phyloP scores from a whole-genome alignment of 2,113 vertebrate genomes.

The Prunella fulvescens region DNA sequence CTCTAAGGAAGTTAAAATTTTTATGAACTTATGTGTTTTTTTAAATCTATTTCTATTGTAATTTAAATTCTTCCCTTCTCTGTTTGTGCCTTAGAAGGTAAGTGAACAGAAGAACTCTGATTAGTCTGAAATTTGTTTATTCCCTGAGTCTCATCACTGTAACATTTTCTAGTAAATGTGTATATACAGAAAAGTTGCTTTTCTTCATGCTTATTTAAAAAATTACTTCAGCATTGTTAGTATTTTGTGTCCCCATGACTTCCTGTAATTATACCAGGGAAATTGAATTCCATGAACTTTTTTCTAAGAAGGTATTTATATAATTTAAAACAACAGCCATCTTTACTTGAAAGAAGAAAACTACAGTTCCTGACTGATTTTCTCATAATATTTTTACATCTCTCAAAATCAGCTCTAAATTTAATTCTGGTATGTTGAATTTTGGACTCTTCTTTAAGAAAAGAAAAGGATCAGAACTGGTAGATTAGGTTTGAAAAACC shows the following conservation, averaged over 20 bases:
- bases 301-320: not conserved
- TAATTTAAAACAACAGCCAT: not conserved
- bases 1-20: not conserved
- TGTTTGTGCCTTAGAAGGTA: not conserved
- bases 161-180: not conserved
- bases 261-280: not conserved
- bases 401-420: not conserved
- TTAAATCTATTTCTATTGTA: not conserved
- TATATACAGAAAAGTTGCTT: not conserved
- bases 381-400: not conserved
- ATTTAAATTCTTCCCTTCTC: not conserved
- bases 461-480: not conserved
- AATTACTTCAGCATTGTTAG: not conserved
- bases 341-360: not conserved
- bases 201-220: not conserved
- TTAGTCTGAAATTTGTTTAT: not conserved
- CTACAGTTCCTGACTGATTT: not conserved
- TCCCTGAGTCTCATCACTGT: not conserved
- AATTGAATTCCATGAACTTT: not conserved
- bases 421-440: not conserved
- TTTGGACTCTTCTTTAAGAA: not conserved
- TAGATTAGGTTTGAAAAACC: not conserved
- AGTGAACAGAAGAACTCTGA: not conserved
- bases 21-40: not conserved
- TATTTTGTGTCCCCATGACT: not conserved